Evolutionary conservation across 2,113 vertebrate species (phyloP).

Genomic region (Prinia subflava): DNA sequence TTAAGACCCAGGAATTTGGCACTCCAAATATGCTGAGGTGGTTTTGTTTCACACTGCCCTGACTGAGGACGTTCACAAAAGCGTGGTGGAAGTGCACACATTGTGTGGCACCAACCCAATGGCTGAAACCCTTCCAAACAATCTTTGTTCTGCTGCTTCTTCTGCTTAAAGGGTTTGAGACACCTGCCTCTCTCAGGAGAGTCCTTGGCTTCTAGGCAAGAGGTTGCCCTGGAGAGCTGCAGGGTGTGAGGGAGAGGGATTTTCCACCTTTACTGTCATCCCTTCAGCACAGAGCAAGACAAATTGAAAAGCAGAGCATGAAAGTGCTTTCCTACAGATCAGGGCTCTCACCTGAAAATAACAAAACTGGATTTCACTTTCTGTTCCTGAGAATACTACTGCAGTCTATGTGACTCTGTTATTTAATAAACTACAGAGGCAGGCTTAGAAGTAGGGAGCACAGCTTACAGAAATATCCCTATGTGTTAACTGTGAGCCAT

Average conservation of each 20-base stretch:
- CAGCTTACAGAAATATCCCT: background rate
- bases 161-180: background rate
- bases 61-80: background rate
- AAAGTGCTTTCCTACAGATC: background rate
- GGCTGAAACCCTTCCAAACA: background rate
- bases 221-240: background rate
- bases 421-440: background rate
- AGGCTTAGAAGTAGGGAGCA: background rate
- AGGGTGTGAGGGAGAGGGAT: background rate
- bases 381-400: background rate
- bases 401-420: background rate
- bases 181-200: background rate
- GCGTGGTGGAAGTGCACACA: rapidly evolving
- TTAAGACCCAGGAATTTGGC: conserved; percentile 46
- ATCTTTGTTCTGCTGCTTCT: background rate
- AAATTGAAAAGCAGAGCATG: background rate
- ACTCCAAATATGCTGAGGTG: conserved; percentile 11
- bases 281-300: background rate
- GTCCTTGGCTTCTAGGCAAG: background rate
- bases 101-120: background rate
- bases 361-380: background rate
- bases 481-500: background rate
- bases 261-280: background rate
- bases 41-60: background rate
- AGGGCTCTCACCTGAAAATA: background rate